Evolutionary conservation across 2,797 vertebrate genomes (phyloP), one percentile per base, ranked within the genome.

Genomic region (Enteromius viviparus): DNA sequence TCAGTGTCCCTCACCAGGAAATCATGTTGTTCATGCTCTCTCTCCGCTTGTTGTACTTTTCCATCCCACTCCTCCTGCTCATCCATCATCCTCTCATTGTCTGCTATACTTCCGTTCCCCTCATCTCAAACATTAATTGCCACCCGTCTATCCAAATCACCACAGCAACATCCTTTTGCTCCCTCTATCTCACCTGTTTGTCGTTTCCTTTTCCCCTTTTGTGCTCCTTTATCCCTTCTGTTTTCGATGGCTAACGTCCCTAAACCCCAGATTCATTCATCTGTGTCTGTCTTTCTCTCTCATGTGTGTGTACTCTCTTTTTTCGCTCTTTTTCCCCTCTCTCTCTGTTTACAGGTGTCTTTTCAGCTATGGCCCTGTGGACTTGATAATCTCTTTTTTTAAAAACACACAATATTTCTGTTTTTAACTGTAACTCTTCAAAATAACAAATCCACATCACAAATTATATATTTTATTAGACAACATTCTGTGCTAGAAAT

Each of bases 81-180:
- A 93, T 94, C 92, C 89, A 93, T 94, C 93, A 94, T 80, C 68
- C 78, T 78, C 83, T 87, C 88, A 65, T 86, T 92, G 90, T 93
- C 92, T 88, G 85, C 60, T 89, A 83, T 86, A 79, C 79, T 91
- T 89, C 86, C 86, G 87, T 80, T 91, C 87, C 89, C 88, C 91
- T 91, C 91, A 90, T 93, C 90, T 92, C 87, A 89, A 80, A 87
- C 85, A 78, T 85, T 93, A 91, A 92, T 92, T 90, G 90, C 88
- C 87, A 87, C 90, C 90, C 86, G 82, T 91, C 84, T 76, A 85
- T 93, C 89, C 86, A 77, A 42, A 3, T 90, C 82, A 88, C 81
- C 32, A 42, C 85, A 79, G 76, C 85, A 88, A 87, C 81, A 88
- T 90, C 47, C 45, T 55, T 70, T 83, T 23, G 14, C 71, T 82